Evolutionary conservation across 2,113 vertebrate species (phyloP).

Genomic region (Anser cygnoides): DNA sequence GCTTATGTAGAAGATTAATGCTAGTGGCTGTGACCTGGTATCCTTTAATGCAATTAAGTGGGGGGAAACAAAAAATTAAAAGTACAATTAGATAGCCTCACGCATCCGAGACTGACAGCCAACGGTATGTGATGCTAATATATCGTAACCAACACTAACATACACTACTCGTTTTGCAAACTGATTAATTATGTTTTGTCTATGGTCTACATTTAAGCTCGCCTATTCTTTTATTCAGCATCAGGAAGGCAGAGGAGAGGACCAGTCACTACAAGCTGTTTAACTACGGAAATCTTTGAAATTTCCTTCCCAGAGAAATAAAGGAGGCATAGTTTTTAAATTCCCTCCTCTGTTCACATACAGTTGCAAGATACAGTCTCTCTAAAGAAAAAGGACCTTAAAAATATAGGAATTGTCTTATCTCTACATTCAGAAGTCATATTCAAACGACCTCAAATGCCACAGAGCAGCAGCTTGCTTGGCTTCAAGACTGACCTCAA

Average conservation of each 20-base stretch:
- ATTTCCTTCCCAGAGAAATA: background rate
- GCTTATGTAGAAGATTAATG: constrained; percentile 35
- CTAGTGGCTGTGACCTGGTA: background rate
- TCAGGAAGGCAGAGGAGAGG: background rate
- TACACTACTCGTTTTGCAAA: background rate
- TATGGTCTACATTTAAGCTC: background rate
- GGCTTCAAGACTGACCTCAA: background rate
- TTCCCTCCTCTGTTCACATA: background rate
- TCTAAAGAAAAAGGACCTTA: background rate
- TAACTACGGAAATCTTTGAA: background rate
- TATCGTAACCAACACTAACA: background rate
- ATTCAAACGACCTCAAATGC: background rate
- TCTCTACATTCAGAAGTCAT: background rate
- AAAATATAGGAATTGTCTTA: background rate
- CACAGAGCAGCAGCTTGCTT: background rate
- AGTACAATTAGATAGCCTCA: background rate
- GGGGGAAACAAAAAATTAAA: constrained; percentile 26
- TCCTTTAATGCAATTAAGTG: background rate
- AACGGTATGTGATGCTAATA: background rate
- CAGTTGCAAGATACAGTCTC: background rate
- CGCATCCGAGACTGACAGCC: background rate
- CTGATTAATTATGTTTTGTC: background rate
- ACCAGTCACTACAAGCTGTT: background rate
- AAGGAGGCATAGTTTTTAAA: background rate
- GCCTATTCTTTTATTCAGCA: background rate